Evolutionary conservation across 2,888 invertebrate species (phyloP), one percentile per base, ranked within the genome.

Genomic region (Melinaea marsaeus): DNA sequence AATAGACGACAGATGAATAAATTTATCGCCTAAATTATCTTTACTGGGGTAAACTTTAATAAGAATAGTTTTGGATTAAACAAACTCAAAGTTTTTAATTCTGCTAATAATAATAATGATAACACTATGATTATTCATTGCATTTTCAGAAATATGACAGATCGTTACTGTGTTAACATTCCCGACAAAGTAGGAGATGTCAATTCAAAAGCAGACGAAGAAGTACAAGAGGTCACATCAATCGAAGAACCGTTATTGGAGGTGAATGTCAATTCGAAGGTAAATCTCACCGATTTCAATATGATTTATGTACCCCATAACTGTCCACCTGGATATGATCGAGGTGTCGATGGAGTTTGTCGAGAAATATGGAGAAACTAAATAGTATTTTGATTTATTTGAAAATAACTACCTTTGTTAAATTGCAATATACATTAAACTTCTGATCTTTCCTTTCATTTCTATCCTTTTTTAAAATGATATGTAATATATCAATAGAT

Each of bases 231-330:
- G 22, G 22, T 22, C 22, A 22, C 22, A 22, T 22, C 22, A 22
- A 22, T 22, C 22, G 22, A 22, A 22, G 22, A 22, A 22, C 2
- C 74, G 0, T 5, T 57, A 5, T 63, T 61, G 63, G 62, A 42
- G 55, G 65, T 32, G 13, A 37, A 13, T 5, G 13, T 80, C 33
- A 68, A 0, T 55, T 65, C 54, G 79, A 89, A 62, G 1, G 22
- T 22, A 22, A 22, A n/a, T n/a, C n/a, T n/a, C n/a, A n/a, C n/a
- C n/a, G n/a, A n/a, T n/a, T n/a, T n/a, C 22, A 90, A 88, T 68
- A 78, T 85, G 75, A 85, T 89, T 57, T 69, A 64, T 5, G 76
- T 69, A 0, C 80, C 78, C 0, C 32, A 69, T 6, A 79, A 80
- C 63, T 80, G 80, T 55, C 80, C 79, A 0, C 62, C 69, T 0